A percentile compares a stretch with the other conserved stretches of the same genome.
Conservation (phyloP, 2,797 vertebrate species). For the Phrynocephalus forsythii region DNA sequence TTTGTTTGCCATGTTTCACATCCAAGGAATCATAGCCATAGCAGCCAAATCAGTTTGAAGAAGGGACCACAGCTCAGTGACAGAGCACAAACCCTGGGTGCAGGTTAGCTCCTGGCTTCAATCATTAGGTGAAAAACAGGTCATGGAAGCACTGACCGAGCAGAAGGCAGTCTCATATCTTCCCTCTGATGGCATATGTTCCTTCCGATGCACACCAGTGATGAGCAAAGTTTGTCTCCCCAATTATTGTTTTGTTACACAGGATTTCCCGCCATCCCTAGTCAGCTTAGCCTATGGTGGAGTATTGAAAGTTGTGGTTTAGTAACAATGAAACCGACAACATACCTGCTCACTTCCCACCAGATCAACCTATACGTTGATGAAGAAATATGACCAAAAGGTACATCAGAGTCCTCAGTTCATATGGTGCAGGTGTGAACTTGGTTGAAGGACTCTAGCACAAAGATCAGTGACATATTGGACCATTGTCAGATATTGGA, state of each 20-base stretch:
- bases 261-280: no score
- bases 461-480: background rate
- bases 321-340: no score
- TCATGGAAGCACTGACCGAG: background rate
- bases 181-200: no score
- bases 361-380: background rate
- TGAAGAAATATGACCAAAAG: background rate
- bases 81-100: background rate
- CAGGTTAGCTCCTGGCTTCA: background rate
- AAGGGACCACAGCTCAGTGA: background rate
- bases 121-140: background rate
- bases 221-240: no score
- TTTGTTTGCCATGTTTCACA: background rate
- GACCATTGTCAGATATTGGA: no score
- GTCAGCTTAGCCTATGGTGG: no score
- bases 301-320: no score
- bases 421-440: background rate
- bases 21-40: background rate
- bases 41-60: background rate
- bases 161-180: no score
- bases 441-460: no score
- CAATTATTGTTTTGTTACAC: no score
- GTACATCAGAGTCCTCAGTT: background rate
- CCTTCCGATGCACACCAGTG: no score
- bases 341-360: background rate